Base-by-base conservation (phyloP, 2,113 vertebrate species). In the Paramormyrops kingsleyae region DNA sequence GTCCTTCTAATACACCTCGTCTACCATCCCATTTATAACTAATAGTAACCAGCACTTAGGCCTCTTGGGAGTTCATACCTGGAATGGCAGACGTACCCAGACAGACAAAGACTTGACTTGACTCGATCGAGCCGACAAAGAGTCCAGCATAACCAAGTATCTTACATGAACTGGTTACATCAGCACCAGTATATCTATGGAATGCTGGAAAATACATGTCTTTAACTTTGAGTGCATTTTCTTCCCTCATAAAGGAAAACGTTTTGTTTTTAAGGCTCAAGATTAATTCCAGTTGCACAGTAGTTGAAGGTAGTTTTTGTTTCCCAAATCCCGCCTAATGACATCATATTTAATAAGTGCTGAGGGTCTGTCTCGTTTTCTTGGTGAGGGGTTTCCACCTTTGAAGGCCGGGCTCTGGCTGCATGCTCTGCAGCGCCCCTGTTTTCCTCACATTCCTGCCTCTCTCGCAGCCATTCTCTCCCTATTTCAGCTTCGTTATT, bases 281-380 rank as follows among this genome's bases (percentile, higher is more conserved):
- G 8, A 44, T 46, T 56, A 31, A 87, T 53, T 31, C 10, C 44
- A 39, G 59, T 66, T 62, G 3, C 35, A 62, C 15, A 62, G 5
- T 19, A 66, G 42, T 4, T 5, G 27, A 77, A 86, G 88, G 90
- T 90, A 35, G 46, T 87, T 89, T 92, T 39, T 88, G 89, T 91
- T 91, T 89, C 87, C 87, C 86, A 88, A 91, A 84, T 90, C 46
- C 77, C 77, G 19, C 17, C 49, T 80, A 49, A 52, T 80, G 46
- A 35, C 47, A 31, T 44, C 21, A 88, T 62, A 70, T 88, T 35
- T 70, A 42, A 80, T 52, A 56, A 85, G 53, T 70, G 56, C 46
- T n/a, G 31, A 56, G 39, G 27, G 21, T 21, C 74, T 77, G 62
- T 70, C 62, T 70, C 27, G 6, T 70, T 70, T 70, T 13, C 62